These are phyloP conservation scores for Drosophila testacea DNA, from an alignment of 2,888 invertebrate genomes.

Conservation along the genomic window DNA sequence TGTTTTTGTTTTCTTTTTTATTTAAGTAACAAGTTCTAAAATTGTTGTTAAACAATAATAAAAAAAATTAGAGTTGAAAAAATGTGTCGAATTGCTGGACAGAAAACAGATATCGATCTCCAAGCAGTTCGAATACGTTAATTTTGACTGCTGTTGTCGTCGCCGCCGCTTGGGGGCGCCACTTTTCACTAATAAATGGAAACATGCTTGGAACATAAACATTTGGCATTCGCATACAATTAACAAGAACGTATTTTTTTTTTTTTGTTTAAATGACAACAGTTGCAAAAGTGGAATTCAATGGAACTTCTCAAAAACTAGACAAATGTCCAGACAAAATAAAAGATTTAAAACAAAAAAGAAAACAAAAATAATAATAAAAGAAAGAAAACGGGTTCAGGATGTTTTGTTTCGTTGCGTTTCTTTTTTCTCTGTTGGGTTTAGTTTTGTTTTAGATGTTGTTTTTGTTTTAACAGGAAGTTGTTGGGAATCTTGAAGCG, in stretches of 20 bases:
- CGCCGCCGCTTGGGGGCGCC: conserved; percentile 13
- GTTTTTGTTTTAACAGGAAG: conserved; percentile 8
- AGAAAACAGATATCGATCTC: conserved; percentile 20
- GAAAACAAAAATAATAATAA: neutral
- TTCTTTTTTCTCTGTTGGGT: conserved; percentile 1
- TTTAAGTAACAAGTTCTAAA: conserved; percentile 37
- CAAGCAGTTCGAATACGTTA: conserved; percentile 21
- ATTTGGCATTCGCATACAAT: conserved; percentile 57
- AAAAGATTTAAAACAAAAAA: conserved; percentile 11
- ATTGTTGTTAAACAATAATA: conserved; percentile 21
- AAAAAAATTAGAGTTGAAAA: conserved; percentile 12
- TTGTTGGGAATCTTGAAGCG: conserved; percentile 37
- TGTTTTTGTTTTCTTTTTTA: conserved; percentile 7
- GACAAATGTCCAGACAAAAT: conserved; percentile 32
- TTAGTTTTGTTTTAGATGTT: conserved; percentile 7
- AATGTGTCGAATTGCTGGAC: conserved; percentile 31
- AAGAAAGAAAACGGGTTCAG: conserved; percentile 9
- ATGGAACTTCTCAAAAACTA: conserved; percentile 30
- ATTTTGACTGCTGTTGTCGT: conserved; percentile 9
- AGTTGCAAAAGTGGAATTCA: conserved; percentile 36
- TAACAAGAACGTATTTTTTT: conserved; percentile 39
- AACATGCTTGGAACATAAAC: conserved; percentile 39
- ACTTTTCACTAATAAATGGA: conserved; percentile 10
- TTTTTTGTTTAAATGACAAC: conserved; percentile 22
- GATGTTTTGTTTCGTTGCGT: neutral